A percentile compares a stretch with the other conserved stretches of the same genome.
Evolutionary conservation across 1,140 invertebrate species (phyloP).

Genomic region (Heliconius himera): DNA sequence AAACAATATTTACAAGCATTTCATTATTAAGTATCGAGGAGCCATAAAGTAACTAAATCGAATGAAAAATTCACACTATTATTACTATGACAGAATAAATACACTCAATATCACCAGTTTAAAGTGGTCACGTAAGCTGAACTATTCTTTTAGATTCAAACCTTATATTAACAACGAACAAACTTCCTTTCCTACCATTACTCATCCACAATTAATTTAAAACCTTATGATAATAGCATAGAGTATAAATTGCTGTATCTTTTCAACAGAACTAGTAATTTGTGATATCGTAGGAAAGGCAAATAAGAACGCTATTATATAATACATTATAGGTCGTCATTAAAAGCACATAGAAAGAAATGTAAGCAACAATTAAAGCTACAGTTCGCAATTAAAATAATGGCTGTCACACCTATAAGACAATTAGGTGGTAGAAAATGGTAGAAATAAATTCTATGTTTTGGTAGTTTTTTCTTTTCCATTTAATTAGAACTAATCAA

Average conservation of each 20-base stretch:
- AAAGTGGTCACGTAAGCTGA: conserved; percentile 42
- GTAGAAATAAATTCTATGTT: conserved; percentile 73
- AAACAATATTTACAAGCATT: background rate
- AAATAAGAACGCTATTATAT: conserved; percentile 52
- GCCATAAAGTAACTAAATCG: conserved; percentile 23
- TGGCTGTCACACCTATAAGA: conserved; percentile 78
- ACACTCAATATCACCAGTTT: conserved; percentile 42
- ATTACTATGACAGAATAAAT: conserved; percentile 46
- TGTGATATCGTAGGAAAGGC: conserved; percentile 40
- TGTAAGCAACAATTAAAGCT: conserved; percentile 67
- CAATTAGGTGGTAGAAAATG: conserved; percentile 67
- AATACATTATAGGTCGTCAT: conserved; percentile 64
- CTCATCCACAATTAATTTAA: conserved; percentile 15
- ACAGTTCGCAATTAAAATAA: conserved; percentile 77
- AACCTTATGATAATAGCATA: background rate
- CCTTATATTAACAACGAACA: conserved; percentile 36
- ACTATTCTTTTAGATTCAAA: conserved; percentile 45
- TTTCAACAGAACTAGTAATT: conserved; percentile 36
- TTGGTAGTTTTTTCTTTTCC: conserved; percentile 52
- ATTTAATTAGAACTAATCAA: conserved; percentile 77
- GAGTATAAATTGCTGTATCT: conserved; percentile 16
- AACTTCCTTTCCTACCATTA: conserved; percentile 29
- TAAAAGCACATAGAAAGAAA: conserved; percentile 71
- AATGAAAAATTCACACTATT: conserved; percentile 46
- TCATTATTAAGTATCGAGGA: background rate